Conservation (phyloP, 2,888 invertebrate genomes). For the Cerceris ruficornis region DNA sequence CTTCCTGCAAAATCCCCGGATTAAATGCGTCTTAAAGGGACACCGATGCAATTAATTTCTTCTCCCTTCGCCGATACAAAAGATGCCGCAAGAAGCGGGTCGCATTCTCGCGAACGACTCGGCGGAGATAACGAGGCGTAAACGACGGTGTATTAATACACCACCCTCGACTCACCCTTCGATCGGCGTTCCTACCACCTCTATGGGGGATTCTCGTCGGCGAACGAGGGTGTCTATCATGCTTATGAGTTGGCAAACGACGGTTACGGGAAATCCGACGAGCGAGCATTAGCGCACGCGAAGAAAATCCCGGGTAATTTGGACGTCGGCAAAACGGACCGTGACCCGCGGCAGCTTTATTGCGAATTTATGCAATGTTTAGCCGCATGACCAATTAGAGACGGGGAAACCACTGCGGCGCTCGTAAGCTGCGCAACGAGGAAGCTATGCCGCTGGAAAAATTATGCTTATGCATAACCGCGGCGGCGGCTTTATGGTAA, state of each 20-base stretch:
- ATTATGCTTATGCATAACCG: conserved; percentile 80
- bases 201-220: neutral
- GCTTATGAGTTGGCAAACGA: conserved; percentile 45
- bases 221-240: conserved; percentile 11
- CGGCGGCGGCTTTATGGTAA: conserved; percentile 79
- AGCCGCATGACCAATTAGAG: conserved; percentile 79
- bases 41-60: neutral
- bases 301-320: conserved; percentile 74
- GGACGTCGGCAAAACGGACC: conserved; percentile 65
- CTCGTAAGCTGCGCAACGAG: conserved; percentile 70
- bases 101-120: neutral
- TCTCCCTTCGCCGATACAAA: neutral
- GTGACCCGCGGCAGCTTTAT: conserved; percentile 74
- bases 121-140: too few species aligned
- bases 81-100: neutral
- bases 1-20: neutral
- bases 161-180: neutral
- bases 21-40: too few species aligned
- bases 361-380: conserved; percentile 80
- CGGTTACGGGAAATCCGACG: conserved; percentile 54
- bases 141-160: too few species aligned
- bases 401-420: conserved; percentile 65
- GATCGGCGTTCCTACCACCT: neutral
- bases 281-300: conserved; percentile 57
- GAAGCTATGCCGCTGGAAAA: conserved; percentile 72